phyloP scores from a whole-genome alignment of 2,888 invertebrate species.

The Dryococelus australis region DNA sequence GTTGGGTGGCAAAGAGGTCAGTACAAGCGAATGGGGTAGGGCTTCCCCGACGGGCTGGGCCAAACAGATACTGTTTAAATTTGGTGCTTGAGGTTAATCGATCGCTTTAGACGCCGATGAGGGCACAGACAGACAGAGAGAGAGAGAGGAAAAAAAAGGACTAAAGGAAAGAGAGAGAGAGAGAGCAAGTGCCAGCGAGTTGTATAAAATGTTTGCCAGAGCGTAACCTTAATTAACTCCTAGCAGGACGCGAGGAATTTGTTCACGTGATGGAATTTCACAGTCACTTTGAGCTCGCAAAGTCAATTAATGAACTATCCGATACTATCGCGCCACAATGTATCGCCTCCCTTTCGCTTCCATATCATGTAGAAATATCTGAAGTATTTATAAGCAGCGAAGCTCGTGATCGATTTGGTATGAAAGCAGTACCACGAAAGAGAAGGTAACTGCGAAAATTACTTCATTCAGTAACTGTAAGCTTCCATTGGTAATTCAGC shows the following conservation, averaged over 20 bases:
- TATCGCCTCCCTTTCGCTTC: background rate
- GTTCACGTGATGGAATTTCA: constrained; percentile 16
- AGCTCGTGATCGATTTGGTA: background rate
- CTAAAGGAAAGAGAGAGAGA: background rate
- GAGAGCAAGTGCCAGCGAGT: background rate
- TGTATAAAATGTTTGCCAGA: background rate
- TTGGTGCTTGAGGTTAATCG: background rate
- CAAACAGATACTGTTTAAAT: background rate
- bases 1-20: background rate
- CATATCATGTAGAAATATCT: background rate
- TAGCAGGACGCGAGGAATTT: background rate
- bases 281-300: background rate
- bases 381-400: background rate
- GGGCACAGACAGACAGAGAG: background rate
- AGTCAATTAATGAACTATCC: constrained; percentile 1
- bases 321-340: background rate
- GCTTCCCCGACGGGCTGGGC: background rate
- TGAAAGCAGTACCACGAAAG: background rate
- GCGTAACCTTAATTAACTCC: constrained; percentile 11
- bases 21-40: background rate
- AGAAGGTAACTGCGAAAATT: too few species aligned
- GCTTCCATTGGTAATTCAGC: too few species aligned
- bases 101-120: background rate
- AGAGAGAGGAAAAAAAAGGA: too few species aligned
- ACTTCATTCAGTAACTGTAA: too few species aligned